Conservation (phyloP, 1,140 invertebrate genomes). For the Arion vulgaris region DNA sequence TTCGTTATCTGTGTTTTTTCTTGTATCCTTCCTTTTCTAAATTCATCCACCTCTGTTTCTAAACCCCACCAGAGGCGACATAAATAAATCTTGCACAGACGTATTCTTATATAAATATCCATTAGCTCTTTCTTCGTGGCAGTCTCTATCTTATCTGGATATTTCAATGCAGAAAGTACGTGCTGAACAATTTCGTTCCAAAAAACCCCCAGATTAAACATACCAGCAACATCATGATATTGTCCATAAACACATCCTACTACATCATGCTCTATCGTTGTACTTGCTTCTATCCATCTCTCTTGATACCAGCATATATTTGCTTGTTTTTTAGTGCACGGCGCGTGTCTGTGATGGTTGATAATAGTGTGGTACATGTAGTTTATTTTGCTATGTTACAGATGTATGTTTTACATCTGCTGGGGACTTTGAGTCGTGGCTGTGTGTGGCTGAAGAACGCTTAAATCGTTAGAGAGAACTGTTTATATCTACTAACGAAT, state of each 20-base stretch:
- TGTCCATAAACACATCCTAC: slow-evolving; percentile 7
- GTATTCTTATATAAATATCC: background rate
- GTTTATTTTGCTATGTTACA: background rate
- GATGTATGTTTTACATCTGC: background rate
- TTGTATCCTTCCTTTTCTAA: background rate
- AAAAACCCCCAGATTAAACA: slow-evolving; percentile 1
- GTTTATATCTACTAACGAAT: background rate
- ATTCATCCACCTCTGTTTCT: background rate
- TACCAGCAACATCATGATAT: background rate
- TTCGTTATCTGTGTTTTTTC: too few relatives aligned
- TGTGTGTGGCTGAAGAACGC: too few relatives aligned
- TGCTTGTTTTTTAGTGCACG: background rate
- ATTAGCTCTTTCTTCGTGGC: background rate
- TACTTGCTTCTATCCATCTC: background rate
- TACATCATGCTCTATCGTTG: slow-evolving; percentile 5
- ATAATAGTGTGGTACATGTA: background rate
- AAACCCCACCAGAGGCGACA: background rate
- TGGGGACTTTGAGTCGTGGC: background rate
- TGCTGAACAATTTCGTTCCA: background rate
- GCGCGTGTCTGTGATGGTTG: background rate
- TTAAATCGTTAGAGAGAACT: background rate
- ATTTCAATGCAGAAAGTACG: slow-evolving; percentile 9
- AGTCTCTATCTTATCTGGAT: background rate
- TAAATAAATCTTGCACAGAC: background rate
- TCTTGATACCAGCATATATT: background rate